Evolutionary conservation across 2,888 invertebrate species (phyloP).

Genomic region (Luperina nickerlii): DNA sequence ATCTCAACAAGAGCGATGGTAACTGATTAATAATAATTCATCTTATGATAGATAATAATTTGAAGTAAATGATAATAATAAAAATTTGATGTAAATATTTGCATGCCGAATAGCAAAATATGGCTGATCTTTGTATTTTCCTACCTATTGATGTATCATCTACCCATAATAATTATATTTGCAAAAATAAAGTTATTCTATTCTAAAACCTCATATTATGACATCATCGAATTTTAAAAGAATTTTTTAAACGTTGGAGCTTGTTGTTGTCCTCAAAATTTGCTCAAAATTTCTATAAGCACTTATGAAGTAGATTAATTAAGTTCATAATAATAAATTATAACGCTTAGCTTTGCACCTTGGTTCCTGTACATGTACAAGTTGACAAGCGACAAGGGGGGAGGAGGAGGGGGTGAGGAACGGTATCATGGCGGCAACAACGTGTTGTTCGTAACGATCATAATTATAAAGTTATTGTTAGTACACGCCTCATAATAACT

Average conservation of each 20-base stretch:
- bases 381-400: background rate
- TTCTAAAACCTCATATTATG: too few relatives aligned
- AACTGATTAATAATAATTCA: background rate
- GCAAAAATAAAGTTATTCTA: too few relatives aligned
- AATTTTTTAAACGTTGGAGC: background rate
- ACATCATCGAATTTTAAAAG: background rate
- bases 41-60: too few relatives aligned
- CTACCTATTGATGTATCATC: too few relatives aligned
- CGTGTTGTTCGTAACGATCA: constrained; percentile 21
- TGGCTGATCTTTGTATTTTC: too few relatives aligned
- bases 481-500: constrained; percentile 21
- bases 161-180: too few relatives aligned
- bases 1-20: background rate
- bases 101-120: too few relatives aligned
- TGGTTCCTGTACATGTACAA: background rate
- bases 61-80: too few relatives aligned
- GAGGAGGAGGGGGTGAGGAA: background rate
- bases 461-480: constrained; percentile 35
- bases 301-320: background rate
- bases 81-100: too few relatives aligned
- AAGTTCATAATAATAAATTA: background rate
- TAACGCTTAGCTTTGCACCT: constrained; percentile 20
- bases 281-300: background rate
- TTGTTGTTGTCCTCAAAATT: background rate
- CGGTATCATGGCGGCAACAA: constrained; percentile 13